Evolutionary conservation across 2,113 vertebrate genomes (phyloP), one percentile per base, ranked within the genome.

Genomic region (Proterorhinus semilunaris): DNA sequence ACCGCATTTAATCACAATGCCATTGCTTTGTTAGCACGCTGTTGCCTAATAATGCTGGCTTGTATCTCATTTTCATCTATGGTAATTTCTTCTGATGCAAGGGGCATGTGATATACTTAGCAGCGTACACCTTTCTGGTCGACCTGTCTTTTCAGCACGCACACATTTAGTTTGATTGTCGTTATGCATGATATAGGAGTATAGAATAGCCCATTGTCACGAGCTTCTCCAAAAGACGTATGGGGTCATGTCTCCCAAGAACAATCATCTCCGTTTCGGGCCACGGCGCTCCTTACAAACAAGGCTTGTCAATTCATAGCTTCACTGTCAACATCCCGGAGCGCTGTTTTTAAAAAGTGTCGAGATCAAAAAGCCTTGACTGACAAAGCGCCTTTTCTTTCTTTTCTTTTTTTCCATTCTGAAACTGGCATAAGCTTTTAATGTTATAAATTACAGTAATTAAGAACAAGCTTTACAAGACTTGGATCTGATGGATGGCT

Each of bases 361-460:
- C 81, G 78, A 87, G 85, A 92, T 93, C 90, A 93, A 93, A 36
- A 92, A 81, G 86, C 75, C 65, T 74, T 80, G 80, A 85, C 81
- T 88, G 85, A 88, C 86, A 89, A 90, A 88, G 84, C 85, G 82
- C 65, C 44, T 74, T 78, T 86, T 21, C 86, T 87, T 87, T 79
- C 86, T 86, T 84, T 87, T 61, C 87, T 88, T 88, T 86, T 87
- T 61, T 87, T 88, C 86, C 77, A 86, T 86, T 83, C 88, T 84
- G 83, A 80, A 72, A 70, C 71, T 72, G 78, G 80, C 79, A 82
- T 89, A 80, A 79, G 86, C 83, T 88, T 91, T 90, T 89, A 90
- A 90, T 88, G 85, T 90, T 82, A 78, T 75, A 84, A 87, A 92
- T 92, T 90, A 89, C 71, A 86, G 80, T 92, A 87, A 92, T 91